Evolutionary conservation across 2,888 invertebrate species (phyloP), one percentile per base, ranked within the genome.

Genomic region (Rotaria magnacalcarata): DNA sequence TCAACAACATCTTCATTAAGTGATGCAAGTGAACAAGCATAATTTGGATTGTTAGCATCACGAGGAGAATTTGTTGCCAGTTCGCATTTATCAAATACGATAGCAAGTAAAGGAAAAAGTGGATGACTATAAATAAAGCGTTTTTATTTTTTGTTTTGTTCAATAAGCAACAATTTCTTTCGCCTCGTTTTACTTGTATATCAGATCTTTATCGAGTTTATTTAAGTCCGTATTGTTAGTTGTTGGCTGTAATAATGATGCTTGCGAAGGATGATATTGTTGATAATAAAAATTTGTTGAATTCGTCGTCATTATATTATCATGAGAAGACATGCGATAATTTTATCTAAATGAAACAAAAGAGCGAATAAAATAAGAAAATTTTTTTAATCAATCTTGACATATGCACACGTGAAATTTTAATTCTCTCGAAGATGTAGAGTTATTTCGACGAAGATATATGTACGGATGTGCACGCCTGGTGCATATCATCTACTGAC

Each of bases 11-110:
- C 99, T 93, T 99, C 99, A 93, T 97, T 98, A 94, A 99, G 99
- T 91, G 98, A 98, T 93, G 97, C 97, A 89, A 98, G 98, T 90
- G 98, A 98, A 93, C 99, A 99, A 89, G 99, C 97, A 93, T 99
- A 98, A 88, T 96, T 97, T n/a, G 84, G 41, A n/a, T 58, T 89
- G 95, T 92, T 85, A 95, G 96, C 90, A 92, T 99, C 98, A 89
- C 98, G 93, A 88, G 99, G 99, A 90, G 99, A 99, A 93, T 97
- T 98, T 91, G 99, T 99, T 90, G 99, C 99, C 92, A 99, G 93
- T 93, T 99, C 99, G 93, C 99, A 99, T 94, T 99, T 99, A 93
- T 99, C 98, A 93, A 99, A 99, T 92, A 99, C 97, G 91, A 99
- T 94, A 90, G 97, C 97, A 93, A 99, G 94, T 90, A 99, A 93